These are phyloP conservation scores for Danionella dracula DNA, from an alignment of 2,797 vertebrate species.

Conservation along the genomic window DNA sequence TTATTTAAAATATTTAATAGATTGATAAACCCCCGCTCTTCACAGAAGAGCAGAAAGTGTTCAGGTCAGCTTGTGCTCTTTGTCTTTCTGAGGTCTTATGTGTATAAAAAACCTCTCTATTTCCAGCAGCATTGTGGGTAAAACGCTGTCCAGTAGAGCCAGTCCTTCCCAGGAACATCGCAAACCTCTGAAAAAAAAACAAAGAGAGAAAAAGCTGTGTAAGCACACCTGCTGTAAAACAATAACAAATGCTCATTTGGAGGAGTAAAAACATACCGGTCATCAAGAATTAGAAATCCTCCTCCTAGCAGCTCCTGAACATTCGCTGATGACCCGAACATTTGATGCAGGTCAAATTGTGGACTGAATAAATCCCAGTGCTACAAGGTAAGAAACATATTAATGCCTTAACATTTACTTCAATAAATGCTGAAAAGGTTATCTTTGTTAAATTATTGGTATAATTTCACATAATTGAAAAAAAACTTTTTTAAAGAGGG, in stretches of 20 bases:
- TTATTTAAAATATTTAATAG: too few species aligned
- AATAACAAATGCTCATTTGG: background rate
- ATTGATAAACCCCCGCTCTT: too few species aligned
- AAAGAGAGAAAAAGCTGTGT: background rate
- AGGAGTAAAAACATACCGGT: constrained; percentile 61
- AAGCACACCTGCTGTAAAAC: background rate
- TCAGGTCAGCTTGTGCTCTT: background rate
- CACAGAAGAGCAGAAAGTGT: too few species aligned
- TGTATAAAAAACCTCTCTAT: constrained; percentile 59
- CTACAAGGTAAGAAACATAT: constrained; percentile 55
- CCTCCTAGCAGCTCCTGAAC: constrained; percentile 59
- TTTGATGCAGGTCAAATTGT: constrained; percentile 57
- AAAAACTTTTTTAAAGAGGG: too few species aligned
- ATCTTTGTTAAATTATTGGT: too few species aligned
- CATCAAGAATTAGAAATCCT: constrained; percentile 75
- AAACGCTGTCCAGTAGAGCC: constrained; percentile 80
- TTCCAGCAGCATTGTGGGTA: constrained; percentile 74
- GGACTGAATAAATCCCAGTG: constrained; percentile 78
- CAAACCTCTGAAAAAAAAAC: constrained; percentile 69
- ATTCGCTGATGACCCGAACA: constrained; percentile 62
- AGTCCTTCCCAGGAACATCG: constrained; percentile 83
- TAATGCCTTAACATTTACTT: too few species aligned
- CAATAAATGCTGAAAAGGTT: too few species aligned
- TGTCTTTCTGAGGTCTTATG: background rate
- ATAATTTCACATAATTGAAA: too few species aligned